Base-by-base conservation (phyloP, 2,888 invertebrate species). In the Sympetrum striolatum region DNA sequence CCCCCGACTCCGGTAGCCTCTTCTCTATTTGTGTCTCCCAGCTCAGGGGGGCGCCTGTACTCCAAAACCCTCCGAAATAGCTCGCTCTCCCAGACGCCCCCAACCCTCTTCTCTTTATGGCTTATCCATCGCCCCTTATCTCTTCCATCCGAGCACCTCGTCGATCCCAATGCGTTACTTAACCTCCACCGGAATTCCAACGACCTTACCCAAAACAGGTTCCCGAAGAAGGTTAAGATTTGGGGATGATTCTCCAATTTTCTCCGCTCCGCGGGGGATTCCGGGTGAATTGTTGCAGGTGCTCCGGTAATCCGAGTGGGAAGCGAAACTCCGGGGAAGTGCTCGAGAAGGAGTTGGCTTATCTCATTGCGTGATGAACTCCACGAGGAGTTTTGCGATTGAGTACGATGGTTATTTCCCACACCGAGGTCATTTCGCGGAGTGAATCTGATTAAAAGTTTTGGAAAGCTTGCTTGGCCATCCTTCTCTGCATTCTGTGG, bases 1-100 rank as follows among this genome's bases (percentile, higher is more conserved):
- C 82, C 82, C 82, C 53, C 82, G 37, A 18, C 58, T 18, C 25
- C 35, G 15, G 31, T 35, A 31, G 14, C 53, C 48, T 48, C 25
- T 44, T 25, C 58, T 60, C 82, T 82, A 82, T 82, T 82, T 82
- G 35, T 22, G 82, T 82, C 82, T 58, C 82, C 48, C 82, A 82
- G 82, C 82, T 58, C 31, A 44, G 44, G 44, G 82, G 82, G 82
- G 82, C 58, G 82, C 82, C 82, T 58, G 22, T 58, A 35, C 58
- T 35, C 82, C 58, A 82, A 82, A 53, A 53, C 82, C 58, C 22
- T 82, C 82, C 53, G 82, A 82, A 82, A 82, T 82, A 82, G 82
- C 58, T 25, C 35, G 58, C 82, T 82, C 82, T 82, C 82, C 82
- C 82, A 82, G 82, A 58, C 82, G 58, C 58, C 58, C 44, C 44